Conservation (phyloP, 1,140 invertebrate species). For the Zophobas morio region DNA sequence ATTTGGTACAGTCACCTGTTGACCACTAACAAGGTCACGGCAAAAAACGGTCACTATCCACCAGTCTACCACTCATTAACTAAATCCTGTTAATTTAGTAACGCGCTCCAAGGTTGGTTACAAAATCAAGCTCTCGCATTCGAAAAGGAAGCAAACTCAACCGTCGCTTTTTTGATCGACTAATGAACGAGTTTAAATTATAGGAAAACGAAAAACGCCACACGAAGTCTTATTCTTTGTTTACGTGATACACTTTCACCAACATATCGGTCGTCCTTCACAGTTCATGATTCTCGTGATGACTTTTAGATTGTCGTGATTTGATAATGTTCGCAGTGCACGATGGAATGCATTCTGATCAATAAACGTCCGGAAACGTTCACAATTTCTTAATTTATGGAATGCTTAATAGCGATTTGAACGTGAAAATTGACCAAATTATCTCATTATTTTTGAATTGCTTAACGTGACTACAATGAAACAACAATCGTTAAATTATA, state of each 20-base stretch:
- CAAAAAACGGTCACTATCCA: constrained; percentile 1
- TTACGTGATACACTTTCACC: constrained; percentile 50
- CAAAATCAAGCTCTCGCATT: constrained; percentile 5
- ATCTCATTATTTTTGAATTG: too few species aligned
- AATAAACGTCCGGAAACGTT: constrained; percentile 3
- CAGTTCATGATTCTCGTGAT: constrained; percentile 45
- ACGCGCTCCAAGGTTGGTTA: constrained; percentile 13
- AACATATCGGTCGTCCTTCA: constrained; percentile 47
- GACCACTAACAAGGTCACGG: not conserved
- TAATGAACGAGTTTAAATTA: constrained; percentile 38
- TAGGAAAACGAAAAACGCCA: constrained; percentile 41
- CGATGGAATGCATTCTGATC: not conserved
- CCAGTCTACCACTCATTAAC: not conserved
- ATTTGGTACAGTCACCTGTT: not conserved
- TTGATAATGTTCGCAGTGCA: constrained; percentile 31
- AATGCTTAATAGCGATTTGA: not conserved
- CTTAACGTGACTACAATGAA: not conserved
- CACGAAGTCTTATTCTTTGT: constrained; percentile 35
- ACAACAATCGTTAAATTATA: not conserved
- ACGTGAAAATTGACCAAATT: not conserved
- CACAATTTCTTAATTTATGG: constrained; percentile 2
- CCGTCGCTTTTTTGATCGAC: constrained; percentile 8
- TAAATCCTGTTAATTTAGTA: constrained; percentile 36
- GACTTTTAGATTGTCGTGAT: constrained; percentile 44
- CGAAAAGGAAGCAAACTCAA: constrained; percentile 17